A percentile compares a stretch with the other conserved stretches of the same genome.
Evolutionary conservation across 1,140 invertebrate species (phyloP).

Genomic region (roundworm (Caenorhabditis elegans)): WBcel235 BX284605.5:12392501-12393000

Average conservation of each 20-base stretch:
- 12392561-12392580: neutral
- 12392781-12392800: too few relatives aligned
- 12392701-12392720: too few relatives aligned
- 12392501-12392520: neutral
- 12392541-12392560: too few relatives aligned
- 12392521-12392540: too few relatives aligned
- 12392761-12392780: too few relatives aligned
- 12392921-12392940: constrained; percentile 5
- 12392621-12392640: too few relatives aligned
- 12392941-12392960: neutral
- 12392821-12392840: neutral
- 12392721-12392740: too few relatives aligned
- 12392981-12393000: neutral
- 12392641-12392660: neutral
- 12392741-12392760: too few relatives aligned
- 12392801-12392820: neutral
- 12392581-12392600: neutral
- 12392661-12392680: neutral
- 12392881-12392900: constrained; percentile 4
- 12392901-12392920: neutral
- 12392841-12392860: neutral
- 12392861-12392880: neutral
- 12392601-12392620: too few relatives aligned
- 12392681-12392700: neutral
- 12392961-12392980: neutral